phyloP scores from a whole-genome alignment of 2,113 vertebrate species.

The Todiramphus chloris region DNA sequence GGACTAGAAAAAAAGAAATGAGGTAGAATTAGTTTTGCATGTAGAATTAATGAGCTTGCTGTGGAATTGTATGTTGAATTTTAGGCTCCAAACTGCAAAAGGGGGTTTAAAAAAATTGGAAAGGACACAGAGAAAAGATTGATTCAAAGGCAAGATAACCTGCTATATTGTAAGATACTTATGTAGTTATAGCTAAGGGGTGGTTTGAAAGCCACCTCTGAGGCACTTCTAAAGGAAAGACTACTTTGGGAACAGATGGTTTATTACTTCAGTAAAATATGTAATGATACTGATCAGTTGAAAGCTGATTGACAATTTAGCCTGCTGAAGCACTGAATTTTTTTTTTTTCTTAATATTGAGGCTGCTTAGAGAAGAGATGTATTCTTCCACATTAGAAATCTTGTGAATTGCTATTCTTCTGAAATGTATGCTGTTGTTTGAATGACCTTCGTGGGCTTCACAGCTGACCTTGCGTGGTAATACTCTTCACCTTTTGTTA shows the following conservation, averaged over 20 bases:
- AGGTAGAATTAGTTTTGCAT: background rate
- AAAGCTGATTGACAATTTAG: background rate
- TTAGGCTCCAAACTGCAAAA: background rate
- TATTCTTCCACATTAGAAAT: background rate
- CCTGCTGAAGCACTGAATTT: background rate
- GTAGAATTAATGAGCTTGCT: background rate
- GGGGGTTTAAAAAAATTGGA: background rate
- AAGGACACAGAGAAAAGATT: background rate
- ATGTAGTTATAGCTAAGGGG: background rate
- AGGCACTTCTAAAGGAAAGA: background rate
- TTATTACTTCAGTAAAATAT: background rate
- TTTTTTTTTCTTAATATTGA: background rate
- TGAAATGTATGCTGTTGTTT: background rate
- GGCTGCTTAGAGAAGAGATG: background rate
- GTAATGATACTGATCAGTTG: background rate
- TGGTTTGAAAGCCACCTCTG: background rate
- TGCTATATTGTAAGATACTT: background rate
- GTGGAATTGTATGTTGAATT: background rate
- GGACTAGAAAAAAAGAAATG: background rate
- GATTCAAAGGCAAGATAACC: background rate
- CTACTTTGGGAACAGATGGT: no score
- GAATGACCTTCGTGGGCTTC: background rate
- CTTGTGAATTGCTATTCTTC: background rate
- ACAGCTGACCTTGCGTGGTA: background rate
- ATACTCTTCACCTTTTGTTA: background rate